Evolutionary conservation across 1,140 invertebrate genomes (phyloP), one percentile per base, ranked within the genome.

Genomic region (Coenobita brevimanus): DNA sequence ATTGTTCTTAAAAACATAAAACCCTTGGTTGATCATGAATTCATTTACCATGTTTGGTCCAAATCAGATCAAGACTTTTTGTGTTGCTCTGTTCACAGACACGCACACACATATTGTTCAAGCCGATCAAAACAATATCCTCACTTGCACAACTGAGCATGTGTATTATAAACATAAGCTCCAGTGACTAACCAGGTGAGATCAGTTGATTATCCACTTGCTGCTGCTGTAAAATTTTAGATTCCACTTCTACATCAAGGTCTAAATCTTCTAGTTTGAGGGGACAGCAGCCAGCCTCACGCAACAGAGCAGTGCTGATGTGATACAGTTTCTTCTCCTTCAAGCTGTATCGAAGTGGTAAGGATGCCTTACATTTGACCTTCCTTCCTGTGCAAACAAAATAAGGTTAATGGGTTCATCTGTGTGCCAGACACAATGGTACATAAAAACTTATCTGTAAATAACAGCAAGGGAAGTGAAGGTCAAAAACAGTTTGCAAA

Each of bases 171-270:
- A n/a, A n/a, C n/a, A n/a, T n/a, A 24, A 27, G 17, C 3, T 33
- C 30, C 36, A 33, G 13, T 33, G 67, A 71, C 2, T 71, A 71
- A 71, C 75, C 75, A 54, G 75, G 75, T 8, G 50, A 43, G n/a
- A 79, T 79, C 1, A 79, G 75, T 24, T 76, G 41, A 21, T 79
- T 50, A 36, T 79, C 30, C 8, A 33, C 36, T 8, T 57, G 43
- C n/a, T 50, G 75, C 24, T 54, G 75, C 33, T 57, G 43, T 36
- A 33, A 50, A 0, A 57, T 13, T 3, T 79, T 50, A 27, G 50
- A 3, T 54, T 82, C 36, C 13, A 83, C 27, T 36, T 71, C 69
- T 50, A 83, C 57, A 38, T 83, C 82, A 50, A 83, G 69, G 46
- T n/a, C n/a, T n/a, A n/a, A n/a, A n/a, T 83, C 82, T 21, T 83